These are phyloP conservation scores for Willowsia nigromaculata DNA, from an alignment of 2,888 invertebrate genomes.

Conservation along the genomic window DNA sequence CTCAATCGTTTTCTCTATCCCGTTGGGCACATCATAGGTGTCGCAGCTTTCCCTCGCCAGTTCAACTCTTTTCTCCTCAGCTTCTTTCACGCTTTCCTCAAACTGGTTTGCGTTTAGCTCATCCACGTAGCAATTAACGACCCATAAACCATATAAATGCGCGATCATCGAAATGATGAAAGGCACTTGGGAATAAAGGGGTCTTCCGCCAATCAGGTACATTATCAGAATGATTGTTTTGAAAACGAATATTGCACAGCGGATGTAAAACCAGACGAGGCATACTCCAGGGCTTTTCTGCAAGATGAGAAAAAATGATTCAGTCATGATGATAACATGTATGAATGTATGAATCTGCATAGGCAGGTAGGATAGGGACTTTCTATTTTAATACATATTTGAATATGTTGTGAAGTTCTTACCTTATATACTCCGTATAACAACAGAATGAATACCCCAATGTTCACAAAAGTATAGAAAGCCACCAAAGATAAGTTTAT, in stretches of 20 bases:
- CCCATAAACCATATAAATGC: slow-evolving; percentile 76
- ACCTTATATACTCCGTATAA: slow-evolving; percentile 70
- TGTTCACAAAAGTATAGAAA: slow-evolving; percentile 69
- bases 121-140: slow-evolving; percentile 74
- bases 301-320: background rate
- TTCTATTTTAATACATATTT: no score
- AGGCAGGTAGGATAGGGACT: no score
- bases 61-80: slow-evolving; percentile 33
- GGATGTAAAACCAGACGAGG: slow-evolving; percentile 77
- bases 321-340: background rate
- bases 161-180: slow-evolving; percentile 75
- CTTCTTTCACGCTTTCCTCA: slow-evolving; percentile 47
- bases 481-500: slow-evolving; percentile 71
- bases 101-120: slow-evolving; percentile 60
- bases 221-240: slow-evolving; percentile 75
- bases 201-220: slow-evolving; percentile 75
- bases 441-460: slow-evolving; percentile 64
- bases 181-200: slow-evolving; percentile 74
- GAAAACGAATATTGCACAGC: slow-evolving; percentile 77
- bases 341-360: no score
- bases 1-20: slow-evolving; percentile 67
- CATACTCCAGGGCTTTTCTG: slow-evolving; percentile 75
- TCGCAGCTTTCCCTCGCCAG: background rate
- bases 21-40: slow-evolving; percentile 58
- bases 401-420: no score